A percentile compares a stretch with the other conserved stretches of the same genome.
These are phyloP conservation scores for Eupristina koningsbergeri DNA, from an alignment of 1,140 invertebrate genomes.

Conservation along the genomic window DNA sequence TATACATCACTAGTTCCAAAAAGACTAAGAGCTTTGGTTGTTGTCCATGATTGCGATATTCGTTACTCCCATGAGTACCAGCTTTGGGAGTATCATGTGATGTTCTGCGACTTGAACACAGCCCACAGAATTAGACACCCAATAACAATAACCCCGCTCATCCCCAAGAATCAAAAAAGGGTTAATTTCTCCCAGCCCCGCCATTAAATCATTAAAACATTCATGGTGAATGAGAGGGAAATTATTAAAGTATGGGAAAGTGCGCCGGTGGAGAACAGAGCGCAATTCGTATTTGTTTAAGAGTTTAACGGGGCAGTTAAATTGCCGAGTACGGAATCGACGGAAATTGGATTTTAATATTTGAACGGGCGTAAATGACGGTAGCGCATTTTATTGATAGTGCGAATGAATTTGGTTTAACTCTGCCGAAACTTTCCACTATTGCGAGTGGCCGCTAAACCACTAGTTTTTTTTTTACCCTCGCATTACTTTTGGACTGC, in stretches of 20 bases:
- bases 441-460: not conserved
- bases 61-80: not conserved
- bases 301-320: constrained; percentile 39
- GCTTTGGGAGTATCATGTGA: not conserved
- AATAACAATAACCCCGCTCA: too few species aligned
- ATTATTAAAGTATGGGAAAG: constrained; percentile 34
- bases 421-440: not conserved
- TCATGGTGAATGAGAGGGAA: constrained; percentile 42
- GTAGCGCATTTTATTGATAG: not conserved
- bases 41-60: not conserved
- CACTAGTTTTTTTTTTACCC: too few species aligned
- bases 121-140: not conserved
- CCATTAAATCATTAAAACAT: constrained; percentile 41
- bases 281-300: constrained; percentile 46
- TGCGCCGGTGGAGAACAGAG: not conserved
- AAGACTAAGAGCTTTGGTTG: not conserved
- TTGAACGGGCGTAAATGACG: constrained; percentile 38
- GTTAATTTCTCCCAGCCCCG: not conserved
- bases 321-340: not conserved
- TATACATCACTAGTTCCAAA: not conserved
- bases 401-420: not conserved
- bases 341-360: constrained; percentile 51
- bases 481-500: too few species aligned
- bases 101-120: not conserved
- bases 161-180: constrained; percentile 31